Conservation (phyloP, 1,140 invertebrate species). For the Drosophila obscura region DNA sequence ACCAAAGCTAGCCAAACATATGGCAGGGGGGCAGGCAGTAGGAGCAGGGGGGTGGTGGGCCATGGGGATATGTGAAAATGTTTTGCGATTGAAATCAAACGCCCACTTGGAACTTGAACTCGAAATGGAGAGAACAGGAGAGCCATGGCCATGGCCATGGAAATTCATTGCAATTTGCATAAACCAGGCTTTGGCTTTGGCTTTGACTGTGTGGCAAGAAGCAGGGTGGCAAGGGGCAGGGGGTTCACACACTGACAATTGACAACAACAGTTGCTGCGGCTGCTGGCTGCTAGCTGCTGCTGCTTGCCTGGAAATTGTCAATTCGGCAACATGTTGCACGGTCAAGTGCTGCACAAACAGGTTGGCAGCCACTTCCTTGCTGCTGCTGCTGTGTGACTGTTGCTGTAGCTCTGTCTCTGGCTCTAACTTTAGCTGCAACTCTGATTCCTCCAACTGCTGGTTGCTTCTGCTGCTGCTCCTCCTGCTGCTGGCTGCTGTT, state of each 20-base stretch:
- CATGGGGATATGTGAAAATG: slow-evolving; percentile 69
- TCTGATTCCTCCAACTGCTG: slow-evolving; percentile 8
- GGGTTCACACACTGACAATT: slow-evolving; percentile 66
- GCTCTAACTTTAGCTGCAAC: slow-evolving; percentile 7
- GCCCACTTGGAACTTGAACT: slow-evolving; percentile 73
- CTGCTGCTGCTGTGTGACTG: background rate
- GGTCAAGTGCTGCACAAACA: slow-evolving; percentile 81
- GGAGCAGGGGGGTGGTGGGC: background rate
- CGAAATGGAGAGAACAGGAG: slow-evolving; percentile 20
- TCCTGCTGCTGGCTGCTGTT: slow-evolving; percentile 57
- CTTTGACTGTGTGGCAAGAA: slow-evolving; percentile 2
- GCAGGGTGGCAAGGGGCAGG: background rate
- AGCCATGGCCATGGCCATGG: slow-evolving; percentile 27
- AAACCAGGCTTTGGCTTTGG: slow-evolving; percentile 54
- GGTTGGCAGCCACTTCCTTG: slow-evolving; percentile 74
- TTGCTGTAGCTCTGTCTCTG: too few species aligned
- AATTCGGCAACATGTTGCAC: slow-evolving; percentile 81
- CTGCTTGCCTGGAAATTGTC: slow-evolving; percentile 72
- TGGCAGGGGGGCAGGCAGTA: slow-evolving; percentile 6
- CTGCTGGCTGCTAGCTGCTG: slow-evolving; percentile 40
- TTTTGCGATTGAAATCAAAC: slow-evolving; percentile 79
- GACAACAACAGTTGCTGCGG: slow-evolving; percentile 56
- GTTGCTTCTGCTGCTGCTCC: slow-evolving; percentile 1
- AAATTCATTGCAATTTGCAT: slow-evolving; percentile 79
- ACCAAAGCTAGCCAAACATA: slow-evolving; percentile 53